Evolutionary conservation across 2,888 invertebrate species (phyloP), one percentile per base, ranked within the genome.

Genomic region (Crematogaster levior): DNA sequence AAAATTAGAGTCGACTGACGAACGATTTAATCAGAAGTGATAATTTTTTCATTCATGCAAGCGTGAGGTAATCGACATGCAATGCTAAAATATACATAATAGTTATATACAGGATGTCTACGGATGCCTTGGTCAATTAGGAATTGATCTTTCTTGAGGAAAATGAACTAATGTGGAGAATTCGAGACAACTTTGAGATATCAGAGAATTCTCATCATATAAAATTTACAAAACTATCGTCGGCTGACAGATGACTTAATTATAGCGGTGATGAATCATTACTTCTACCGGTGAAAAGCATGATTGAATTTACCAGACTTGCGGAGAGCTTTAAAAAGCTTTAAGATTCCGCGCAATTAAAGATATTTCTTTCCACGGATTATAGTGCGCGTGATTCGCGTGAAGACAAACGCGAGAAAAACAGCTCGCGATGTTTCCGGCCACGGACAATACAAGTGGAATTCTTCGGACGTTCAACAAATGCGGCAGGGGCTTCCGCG

Each of bases 391-490:
- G 75, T 68, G 21, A 43, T 43, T 77, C 53, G 77, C 66, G 27
- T 70, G 83, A 60, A 61, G 58, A 70, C 53, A 70, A 84, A 81
- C 72, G 70, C 68, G 43, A 12, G 27, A 77, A 66, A 65, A 70
- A 56, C 43, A 79, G 43, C 73, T 43, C 24, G 72, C 73, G 72
- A 75, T 85, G 84, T 89, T 89, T 91, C 83, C 85, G 43, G 51
- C 43, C 83, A 66, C 79, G 91, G 89, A 93, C 94, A 93, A 93
- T 93, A 92, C 89, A 68, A 86, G 81, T 85, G 91, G 91, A 92
- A 93, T 93, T 93, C 93, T 92, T 92, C 85, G 85, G 84, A 87
- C 85, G 84, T 89, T 87, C 91, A 93, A 93, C 93, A 93, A 93
- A 92, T 90, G 86, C 83, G 80, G 85, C 82, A 83, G 53, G 77